phyloP scores from a whole-genome alignment of 2,888 invertebrate genomes.

The Andrena fulva region DNA sequence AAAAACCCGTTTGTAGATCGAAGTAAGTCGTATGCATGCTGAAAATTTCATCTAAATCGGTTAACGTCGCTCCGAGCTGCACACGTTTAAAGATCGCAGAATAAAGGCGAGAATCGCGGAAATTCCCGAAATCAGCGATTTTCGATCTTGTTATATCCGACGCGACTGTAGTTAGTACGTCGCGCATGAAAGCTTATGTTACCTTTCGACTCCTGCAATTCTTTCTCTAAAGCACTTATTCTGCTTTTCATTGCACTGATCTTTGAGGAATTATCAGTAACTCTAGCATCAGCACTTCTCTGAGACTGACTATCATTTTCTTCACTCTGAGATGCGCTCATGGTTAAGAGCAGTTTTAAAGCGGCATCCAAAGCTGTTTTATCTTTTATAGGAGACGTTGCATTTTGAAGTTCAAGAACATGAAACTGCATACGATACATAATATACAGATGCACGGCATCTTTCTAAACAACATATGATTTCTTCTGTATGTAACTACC shows the following conservation, averaged over 20 bases:
- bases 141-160: no score
- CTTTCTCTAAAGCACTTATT: slow-evolving; percentile 53
- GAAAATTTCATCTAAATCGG: no score
- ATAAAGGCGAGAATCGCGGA: no score
- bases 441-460: slow-evolving; percentile 22
- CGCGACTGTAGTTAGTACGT: neutral
- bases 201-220: slow-evolving; percentile 66
- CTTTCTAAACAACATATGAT: slow-evolving; percentile 38
- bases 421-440: slow-evolving; percentile 75
- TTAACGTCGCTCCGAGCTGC: no score
- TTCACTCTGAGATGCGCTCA: slow-evolving; percentile 65
- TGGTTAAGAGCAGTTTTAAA: slow-evolving; percentile 74
- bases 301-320: slow-evolving; percentile 32
- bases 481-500: slow-evolving; percentile 65
- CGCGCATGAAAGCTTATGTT: neutral
- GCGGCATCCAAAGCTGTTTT: slow-evolving; percentile 73
- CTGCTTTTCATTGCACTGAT: slow-evolving; percentile 57
- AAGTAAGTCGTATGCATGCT: no score
- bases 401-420: slow-evolving; percentile 79
- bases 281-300: slow-evolving; percentile 14
- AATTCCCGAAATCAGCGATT: no score
- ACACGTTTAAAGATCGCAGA: no score
- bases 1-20: no score
- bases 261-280: slow-evolving; percentile 40
- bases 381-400: slow-evolving; percentile 72